Base-by-base conservation (phyloP, 1,140 invertebrate genomes). In the Pseudobourletiella spinata region DNA sequence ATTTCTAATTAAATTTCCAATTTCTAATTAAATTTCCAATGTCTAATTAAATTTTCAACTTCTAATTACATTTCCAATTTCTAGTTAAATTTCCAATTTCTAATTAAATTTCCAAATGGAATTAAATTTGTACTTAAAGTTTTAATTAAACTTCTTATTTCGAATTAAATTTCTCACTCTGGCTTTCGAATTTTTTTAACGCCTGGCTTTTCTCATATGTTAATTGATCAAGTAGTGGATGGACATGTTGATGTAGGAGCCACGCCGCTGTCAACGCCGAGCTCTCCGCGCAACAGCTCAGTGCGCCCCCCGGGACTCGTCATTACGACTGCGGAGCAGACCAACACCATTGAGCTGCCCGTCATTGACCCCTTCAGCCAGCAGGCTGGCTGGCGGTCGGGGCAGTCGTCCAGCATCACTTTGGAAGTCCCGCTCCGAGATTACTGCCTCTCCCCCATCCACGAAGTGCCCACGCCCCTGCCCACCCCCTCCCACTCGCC, bases 341-440 rank as follows among this genome's bases (percentile, higher is more conserved):
- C 59, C 6, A 67, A 60, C 26, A 68, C 63, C 15, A 63, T 68
- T 48, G 63, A 68, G 35, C 24, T 68, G 6, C 66, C 67, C 1
- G 67, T 68, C 1, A 65, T 71, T 65, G 64, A 71, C 66, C 55
- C 70, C 63, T 70, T 68, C 66, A 62, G 48, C 30, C 57, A 39
- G 28, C 26, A 46, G 15, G 26, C 44, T 8, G 59, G 61, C 14
- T 32, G 59, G 64, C 25, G 44, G 35, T 50, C 59, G 20, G 52
- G 25, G 42, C 61, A 67, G 22, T 32, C 51, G 20, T 57, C 61
- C 24, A 59, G 66, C 18, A 86, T 86, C 63, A 77, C 86, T 15
- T 76, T 87, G 29, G 85, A 88, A 78, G 83, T 86, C 59, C 84
- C 85, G 6, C 80, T 79, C 67, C 76, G 77, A 71, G 84, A 84